Percentiles rank a stretch among this genome's conserved stretches.
phyloP scores from a whole-genome alignment of 2,888 invertebrate genomes.

The Terebella lapidaria region DNA sequence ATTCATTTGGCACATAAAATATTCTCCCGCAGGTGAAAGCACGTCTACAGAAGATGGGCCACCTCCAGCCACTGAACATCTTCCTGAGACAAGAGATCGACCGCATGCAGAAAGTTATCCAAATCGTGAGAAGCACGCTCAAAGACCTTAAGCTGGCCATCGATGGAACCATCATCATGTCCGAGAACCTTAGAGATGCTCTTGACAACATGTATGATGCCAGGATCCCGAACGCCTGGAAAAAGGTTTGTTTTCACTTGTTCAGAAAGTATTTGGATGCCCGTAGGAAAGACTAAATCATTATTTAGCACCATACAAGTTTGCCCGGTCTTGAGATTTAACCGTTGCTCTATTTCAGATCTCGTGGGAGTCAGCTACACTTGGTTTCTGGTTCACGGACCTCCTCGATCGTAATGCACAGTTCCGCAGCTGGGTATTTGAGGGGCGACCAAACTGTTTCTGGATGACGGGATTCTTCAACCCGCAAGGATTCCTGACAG shows the following conservation, averaged over 20 bases:
- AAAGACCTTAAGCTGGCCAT: conserved; percentile 88
- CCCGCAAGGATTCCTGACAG: conserved; percentile 63
- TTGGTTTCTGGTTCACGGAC: conserved; percentile 99
- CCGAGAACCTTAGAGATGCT: conserved; percentile 78
- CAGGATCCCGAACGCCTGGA: conserved; percentile 85
- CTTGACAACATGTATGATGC: conserved; percentile 96
- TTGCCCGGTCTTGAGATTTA: no score
- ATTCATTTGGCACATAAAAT: no score
- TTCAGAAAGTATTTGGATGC: background rate
- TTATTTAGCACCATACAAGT: no score
- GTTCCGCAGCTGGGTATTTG: conserved; percentile 74
- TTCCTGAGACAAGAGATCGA: conserved; percentile 73
- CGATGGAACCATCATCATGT: conserved; percentile 96
- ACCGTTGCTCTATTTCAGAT: conserved; percentile 63
- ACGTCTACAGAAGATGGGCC: conserved; percentile 83
- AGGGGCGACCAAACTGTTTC: conserved; percentile 78
- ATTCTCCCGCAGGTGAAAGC: conserved; percentile 61
- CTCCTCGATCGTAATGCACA: conserved; percentile 84
- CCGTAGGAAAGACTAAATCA: background rate
- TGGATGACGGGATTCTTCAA: conserved; percentile 99
- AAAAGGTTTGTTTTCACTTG: conserved; percentile 63
- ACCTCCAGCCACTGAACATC: conserved; percentile 90
- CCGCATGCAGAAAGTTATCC: conserved; percentile 71
- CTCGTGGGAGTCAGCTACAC: conserved; percentile 94
- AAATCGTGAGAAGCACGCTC: conserved; percentile 71